A percentile compares a stretch with the other conserved stretches of the same genome.
These are phyloP conservation scores for Cynaeus angustus DNA, from an alignment of 2,888 invertebrate genomes.

Conservation along the genomic window DNA sequence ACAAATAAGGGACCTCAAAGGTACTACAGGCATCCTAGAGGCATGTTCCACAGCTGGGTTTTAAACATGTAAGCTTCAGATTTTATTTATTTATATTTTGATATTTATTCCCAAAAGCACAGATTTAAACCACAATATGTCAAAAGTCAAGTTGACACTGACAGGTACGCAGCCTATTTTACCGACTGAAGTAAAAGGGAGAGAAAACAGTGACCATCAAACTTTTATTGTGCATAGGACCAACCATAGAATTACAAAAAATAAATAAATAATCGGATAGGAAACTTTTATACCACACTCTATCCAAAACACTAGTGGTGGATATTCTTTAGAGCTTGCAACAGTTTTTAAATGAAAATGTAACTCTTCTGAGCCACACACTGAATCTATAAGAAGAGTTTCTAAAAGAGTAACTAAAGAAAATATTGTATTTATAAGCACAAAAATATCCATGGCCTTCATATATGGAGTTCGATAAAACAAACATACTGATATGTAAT, in stretches of 20 bases:
- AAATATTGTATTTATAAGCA: constrained; percentile 55
- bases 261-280: constrained; percentile 55
- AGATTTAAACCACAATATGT: constrained; percentile 48
- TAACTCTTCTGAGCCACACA: constrained; percentile 46
- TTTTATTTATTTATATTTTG: constrained; percentile 41
- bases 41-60: not conserved
- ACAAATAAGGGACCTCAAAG: not conserved
- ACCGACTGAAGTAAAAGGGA: constrained; percentile 10
- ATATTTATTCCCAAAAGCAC: constrained; percentile 43
- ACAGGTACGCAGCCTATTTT: constrained; percentile 24
- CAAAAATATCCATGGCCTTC: constrained; percentile 58
- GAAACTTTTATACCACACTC: constrained; percentile 50
- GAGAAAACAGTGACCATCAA: constrained; percentile 30
- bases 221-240: constrained; percentile 12
- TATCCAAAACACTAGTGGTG: constrained; percentile 44
- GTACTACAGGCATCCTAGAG: not conserved
- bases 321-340: constrained; percentile 40
- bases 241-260: constrained; percentile 44
- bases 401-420: constrained; percentile 54
- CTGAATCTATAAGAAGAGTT: constrained; percentile 52
- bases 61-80: not conserved
- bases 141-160: constrained; percentile 45
- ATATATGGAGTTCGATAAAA: constrained; percentile 51
- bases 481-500: constrained; percentile 50
- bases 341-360: constrained; percentile 41